phyloP scores from a whole-genome alignment of 2,113 vertebrate species.

The Oriolus oriolus region DNA sequence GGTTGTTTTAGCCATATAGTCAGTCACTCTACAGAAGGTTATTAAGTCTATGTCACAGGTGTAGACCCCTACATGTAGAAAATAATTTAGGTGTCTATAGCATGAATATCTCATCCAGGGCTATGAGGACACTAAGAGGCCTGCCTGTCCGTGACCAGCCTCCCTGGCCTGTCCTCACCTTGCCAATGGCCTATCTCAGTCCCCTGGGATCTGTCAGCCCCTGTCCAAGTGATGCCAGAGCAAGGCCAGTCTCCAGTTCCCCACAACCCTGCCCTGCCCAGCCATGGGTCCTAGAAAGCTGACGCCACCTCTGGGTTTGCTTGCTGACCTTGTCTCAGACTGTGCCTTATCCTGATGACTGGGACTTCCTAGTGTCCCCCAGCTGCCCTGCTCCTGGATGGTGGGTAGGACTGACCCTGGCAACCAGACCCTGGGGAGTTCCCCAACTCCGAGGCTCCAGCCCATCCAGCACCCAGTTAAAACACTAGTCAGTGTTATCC shows the following conservation, averaged over 20 bases:
- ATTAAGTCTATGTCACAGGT: neutral
- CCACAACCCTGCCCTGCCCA: fast-evolving
- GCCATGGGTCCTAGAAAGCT: neutral
- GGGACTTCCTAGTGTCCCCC: fast-evolving
- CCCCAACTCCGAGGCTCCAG: neutral
- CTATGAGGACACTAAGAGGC: too few species aligned
- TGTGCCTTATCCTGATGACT: fast-evolving
- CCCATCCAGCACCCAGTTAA: neutral
- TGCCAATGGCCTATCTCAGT: neutral
- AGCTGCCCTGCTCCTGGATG: neutral
- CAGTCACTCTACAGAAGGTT: neutral
- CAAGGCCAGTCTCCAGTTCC: neutral
- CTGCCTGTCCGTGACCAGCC: neutral
- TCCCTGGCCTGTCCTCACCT: fast-evolving
- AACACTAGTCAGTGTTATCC: neutral
- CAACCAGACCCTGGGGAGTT: neutral
- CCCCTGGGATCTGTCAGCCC: fast-evolving
- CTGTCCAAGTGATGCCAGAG: fast-evolving
- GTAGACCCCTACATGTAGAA: fast-evolving
- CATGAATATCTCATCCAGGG: neutral
- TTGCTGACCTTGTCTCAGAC: fast-evolving
- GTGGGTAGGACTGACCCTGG: fast-evolving
- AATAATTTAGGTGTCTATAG: neutral
- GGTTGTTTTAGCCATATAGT: neutral
- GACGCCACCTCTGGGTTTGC: fast-evolving